phyloP scores from a whole-genome alignment of 2,113 vertebrate genomes.

The Kryptolebias marmoratus region DNA sequence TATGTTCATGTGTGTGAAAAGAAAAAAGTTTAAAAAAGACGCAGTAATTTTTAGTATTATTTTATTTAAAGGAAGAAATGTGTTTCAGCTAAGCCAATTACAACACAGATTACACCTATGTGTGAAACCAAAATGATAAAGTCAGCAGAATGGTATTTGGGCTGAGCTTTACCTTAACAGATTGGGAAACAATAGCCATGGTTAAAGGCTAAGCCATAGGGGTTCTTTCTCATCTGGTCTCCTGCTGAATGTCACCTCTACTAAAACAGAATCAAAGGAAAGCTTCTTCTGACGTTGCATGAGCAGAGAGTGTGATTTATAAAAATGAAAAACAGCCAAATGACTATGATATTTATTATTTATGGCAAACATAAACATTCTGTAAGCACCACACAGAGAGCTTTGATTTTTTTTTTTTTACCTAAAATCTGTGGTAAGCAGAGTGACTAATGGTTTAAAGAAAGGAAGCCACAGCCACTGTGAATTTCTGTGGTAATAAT shows the following conservation, averaged over 20 bases:
- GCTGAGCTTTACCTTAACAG: constrained; percentile 60
- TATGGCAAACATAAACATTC: background rate
- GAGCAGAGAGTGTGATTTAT: background rate
- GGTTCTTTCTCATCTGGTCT: constrained; percentile 62
- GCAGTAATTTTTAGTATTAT: no score
- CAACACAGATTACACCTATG: no score
- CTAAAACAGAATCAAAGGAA: constrained; percentile 52
- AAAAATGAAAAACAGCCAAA: constrained; percentile 1
- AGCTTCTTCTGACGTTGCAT: constrained; percentile 27
- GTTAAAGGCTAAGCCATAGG: constrained; percentile 68
- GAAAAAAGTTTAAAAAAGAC: no score
- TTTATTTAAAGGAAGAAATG: no score
- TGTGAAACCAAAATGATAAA: constrained; percentile 27
- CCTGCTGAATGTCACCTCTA: constrained; percentile 80
- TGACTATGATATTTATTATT: background rate
- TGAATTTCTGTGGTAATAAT: no score
- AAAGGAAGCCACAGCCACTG: no score
- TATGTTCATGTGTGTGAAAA: no score
- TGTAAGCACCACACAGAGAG: background rate
- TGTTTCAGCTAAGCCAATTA: no score
- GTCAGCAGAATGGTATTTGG: constrained; percentile 56
- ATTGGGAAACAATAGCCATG: constrained; percentile 72
- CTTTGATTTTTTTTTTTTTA: background rate
- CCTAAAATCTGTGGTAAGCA: background rate
- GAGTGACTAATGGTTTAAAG: no score